These are phyloP conservation scores for Helleia helle DNA, from an alignment of 2,888 invertebrate species.

Conservation along the genomic window DNA sequence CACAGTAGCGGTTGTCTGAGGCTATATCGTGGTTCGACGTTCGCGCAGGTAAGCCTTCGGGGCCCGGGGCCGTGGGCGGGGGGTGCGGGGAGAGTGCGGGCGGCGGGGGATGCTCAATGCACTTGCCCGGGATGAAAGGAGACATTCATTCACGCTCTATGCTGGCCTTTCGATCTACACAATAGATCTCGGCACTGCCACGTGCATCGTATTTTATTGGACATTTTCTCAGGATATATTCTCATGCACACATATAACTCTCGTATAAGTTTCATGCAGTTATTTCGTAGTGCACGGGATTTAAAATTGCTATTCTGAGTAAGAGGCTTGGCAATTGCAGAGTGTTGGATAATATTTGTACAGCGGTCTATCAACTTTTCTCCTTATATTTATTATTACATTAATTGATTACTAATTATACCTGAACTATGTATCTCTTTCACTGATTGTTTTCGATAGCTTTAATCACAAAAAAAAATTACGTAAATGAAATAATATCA, in stretches of 20 bases:
- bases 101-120: slow-evolving; percentile 33
- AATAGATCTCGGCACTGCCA: slow-evolving; percentile 18
- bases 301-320: too few species aligned
- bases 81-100: slow-evolving; percentile 16
- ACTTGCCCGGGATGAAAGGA: slow-evolving; percentile 39
- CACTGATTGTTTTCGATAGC: too few species aligned
- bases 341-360: too few species aligned
- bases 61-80: slow-evolving; percentile 20
- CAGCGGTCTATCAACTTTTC: too few species aligned
- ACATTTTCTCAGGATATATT: slow-evolving; percentile 11
- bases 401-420: too few species aligned
- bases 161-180: slow-evolving; percentile 20
- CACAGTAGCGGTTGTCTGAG: slow-evolving; percentile 50
- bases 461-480: too few species aligned
- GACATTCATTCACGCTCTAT: slow-evolving; percentile 17
- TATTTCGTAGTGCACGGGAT: too few species aligned
- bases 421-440: too few species aligned
- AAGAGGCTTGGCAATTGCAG: too few species aligned
- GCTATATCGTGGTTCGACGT: slow-evolving; percentile 39
- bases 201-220: slow-evolving; percentile 9
- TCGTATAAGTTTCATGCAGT: too few species aligned
- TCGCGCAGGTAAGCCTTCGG: slow-evolving; percentile 57
- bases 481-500: too few species aligned
- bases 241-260: not conserved
- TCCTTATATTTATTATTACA: too few species aligned